Percentiles rank a stretch among this genome's conserved stretches.
Evolutionary conservation across 2,888 invertebrate genomes (phyloP).

Genomic region (Hofmannophila pseudospretella): DNA sequence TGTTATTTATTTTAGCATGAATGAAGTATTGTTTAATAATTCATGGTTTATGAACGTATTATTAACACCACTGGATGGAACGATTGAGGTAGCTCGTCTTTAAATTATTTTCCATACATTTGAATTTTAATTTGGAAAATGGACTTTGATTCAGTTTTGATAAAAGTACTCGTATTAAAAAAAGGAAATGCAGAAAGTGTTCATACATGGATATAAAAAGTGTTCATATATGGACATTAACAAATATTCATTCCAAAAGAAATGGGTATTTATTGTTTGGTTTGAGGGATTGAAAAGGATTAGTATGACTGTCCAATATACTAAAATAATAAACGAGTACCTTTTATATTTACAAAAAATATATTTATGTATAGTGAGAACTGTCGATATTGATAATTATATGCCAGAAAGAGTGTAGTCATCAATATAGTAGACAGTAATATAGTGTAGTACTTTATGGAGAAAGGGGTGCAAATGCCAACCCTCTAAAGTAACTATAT

Average conservation of each 20-base stretch:
- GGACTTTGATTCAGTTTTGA: neutral
- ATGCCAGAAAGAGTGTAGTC: constrained; percentile 34
- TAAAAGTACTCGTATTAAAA: too few species aligned
- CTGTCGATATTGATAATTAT: constrained; percentile 50
- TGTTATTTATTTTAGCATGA: constrained; percentile 50
- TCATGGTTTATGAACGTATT: constrained; percentile 25
- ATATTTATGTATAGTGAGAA: constrained; percentile 30
- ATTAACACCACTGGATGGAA: constrained; percentile 9
- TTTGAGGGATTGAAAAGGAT: neutral
- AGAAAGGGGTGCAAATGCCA: neutral
- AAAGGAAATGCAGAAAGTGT: too few species aligned
- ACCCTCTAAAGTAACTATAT: constrained; percentile 17
- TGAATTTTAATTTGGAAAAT: neutral
- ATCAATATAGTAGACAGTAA: constrained; percentile 20
- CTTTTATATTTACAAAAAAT: constrained; percentile 22
- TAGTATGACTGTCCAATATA: neutral
- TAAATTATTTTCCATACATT: too few species aligned
- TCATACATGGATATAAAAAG: too few species aligned
- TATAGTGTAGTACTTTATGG: constrained; percentile 6
- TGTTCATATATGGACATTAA: too few species aligned
- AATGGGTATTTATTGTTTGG: neutral
- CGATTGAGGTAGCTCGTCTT: neutral
- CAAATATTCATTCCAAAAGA: neutral
- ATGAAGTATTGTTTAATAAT: constrained; percentile 23
- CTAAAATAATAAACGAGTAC: constrained; percentile 16